Percentiles rank a stretch among this genome's conserved stretches.
These are phyloP conservation scores for Gyrodactylus salaris DNA, from an alignment of 1,140 invertebrate genomes.

Conservation along the genomic window DNA sequence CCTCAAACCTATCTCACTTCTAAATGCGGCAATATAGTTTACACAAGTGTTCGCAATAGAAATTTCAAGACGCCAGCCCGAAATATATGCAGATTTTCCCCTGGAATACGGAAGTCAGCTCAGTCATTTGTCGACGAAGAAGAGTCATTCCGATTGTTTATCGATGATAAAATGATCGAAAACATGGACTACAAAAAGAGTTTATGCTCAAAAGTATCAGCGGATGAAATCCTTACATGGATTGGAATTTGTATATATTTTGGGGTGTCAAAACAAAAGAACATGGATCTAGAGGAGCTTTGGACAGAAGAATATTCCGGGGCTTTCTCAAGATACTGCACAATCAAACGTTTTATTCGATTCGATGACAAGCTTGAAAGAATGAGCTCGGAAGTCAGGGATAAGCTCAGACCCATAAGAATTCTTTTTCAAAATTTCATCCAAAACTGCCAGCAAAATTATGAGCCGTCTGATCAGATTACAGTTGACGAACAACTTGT, in stretches of 20 bases:
- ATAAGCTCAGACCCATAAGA: neutral
- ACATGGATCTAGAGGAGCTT: neutral
- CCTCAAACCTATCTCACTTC: neutral
- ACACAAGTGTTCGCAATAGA: neutral
- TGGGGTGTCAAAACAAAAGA: neutral
- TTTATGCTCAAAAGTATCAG: neutral
- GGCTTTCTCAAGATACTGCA: neutral
- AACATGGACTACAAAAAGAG: neutral
- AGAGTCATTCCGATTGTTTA: neutral
- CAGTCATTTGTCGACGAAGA: neutral
- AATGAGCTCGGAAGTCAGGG: neutral
- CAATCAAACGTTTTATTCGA: neutral
- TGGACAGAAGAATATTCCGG: neutral
- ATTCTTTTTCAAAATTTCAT: neutral
- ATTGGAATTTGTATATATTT: neutral
- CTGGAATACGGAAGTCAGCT: neutral
- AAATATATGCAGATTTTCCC: neutral
- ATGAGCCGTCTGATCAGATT: neutral
- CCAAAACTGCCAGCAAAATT: neutral
- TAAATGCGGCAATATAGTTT: neutral
- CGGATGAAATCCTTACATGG: neutral
- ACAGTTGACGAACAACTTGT: conserved; percentile 13
- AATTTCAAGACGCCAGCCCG: neutral
- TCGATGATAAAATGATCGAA: neutral
- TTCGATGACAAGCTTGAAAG: neutral